Conservation (phyloP, 2,797 vertebrate genomes). For the Urophycis tenuis region DNA sequence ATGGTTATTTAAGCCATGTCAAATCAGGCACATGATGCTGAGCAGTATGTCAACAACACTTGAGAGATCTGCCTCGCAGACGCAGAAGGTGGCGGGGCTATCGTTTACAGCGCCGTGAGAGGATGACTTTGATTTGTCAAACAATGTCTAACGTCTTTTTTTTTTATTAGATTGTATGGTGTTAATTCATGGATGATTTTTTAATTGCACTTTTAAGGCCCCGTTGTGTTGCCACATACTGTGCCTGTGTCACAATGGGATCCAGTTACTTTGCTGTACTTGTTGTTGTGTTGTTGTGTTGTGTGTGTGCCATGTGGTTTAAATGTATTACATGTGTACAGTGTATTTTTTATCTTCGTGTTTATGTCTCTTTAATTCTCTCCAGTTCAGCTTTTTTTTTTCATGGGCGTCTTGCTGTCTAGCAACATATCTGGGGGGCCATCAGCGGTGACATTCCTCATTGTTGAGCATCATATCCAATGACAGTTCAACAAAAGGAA, state of each 20-base stretch:
- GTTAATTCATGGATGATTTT: not conserved
- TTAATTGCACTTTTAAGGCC: not conserved
- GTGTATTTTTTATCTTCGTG: conserved; percentile 23
- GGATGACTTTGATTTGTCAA: conserved; percentile 26
- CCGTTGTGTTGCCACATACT: not conserved
- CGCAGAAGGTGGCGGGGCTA: conserved; percentile 57
- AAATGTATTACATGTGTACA: not conserved
- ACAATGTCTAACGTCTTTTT: not conserved
- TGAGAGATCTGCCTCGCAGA: conserved; percentile 49
- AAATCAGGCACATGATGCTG: conserved; percentile 66
- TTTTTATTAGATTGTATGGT: not conserved
- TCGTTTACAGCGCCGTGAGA: conserved; percentile 32
- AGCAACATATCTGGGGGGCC: conserved; percentile 83
- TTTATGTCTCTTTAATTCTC: conserved; percentile 47
- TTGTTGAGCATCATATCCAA: conserved; percentile 93
- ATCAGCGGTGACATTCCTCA: conserved; percentile 94
- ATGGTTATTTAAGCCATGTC: conserved; percentile 72
- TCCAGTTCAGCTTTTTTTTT: conserved; percentile 39
- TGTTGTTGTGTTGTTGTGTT: not conserved
- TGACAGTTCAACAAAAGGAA: conserved; percentile 98
- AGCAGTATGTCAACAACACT: conserved; percentile 58
- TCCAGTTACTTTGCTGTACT: conserved; percentile 8
- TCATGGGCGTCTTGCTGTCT: conserved; percentile 83
- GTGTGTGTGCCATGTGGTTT: conserved; percentile 26
- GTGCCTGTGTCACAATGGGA: not conserved